Evolutionary conservation across 2,113 vertebrate genomes (phyloP).

Genomic region (Thymallus thymallus): DNA sequence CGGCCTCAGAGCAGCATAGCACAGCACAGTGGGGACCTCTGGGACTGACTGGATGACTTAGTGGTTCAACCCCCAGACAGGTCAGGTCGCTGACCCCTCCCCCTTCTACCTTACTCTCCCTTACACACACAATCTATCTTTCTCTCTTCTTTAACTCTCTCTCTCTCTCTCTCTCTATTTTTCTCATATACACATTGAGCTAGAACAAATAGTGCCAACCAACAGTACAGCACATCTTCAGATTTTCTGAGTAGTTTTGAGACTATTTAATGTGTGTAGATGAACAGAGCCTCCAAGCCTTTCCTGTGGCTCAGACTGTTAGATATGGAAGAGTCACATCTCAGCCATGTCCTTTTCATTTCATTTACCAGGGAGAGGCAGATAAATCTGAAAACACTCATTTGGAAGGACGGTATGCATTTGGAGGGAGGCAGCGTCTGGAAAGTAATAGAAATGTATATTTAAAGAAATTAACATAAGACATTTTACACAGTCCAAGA

Average conservation of each 20-base stretch:
- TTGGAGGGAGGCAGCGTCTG: constrained; percentile 23
- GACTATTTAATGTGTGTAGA: constrained; percentile 50
- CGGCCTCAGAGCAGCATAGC: constrained; percentile 34
- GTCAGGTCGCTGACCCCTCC: constrained; percentile 49
- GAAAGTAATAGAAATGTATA: constrained; percentile 64
- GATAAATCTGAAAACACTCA: constrained; percentile 66
- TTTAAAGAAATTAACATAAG: constrained; percentile 70
- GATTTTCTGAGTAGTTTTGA: constrained; percentile 32
- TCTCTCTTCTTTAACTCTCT: constrained; percentile 6
- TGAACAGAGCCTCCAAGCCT: constrained; percentile 53
- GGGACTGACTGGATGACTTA: constrained; percentile 62
- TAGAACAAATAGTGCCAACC: constrained; percentile 24
- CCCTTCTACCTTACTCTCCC: neutral
- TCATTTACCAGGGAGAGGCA: constrained; percentile 40
- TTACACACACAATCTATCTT: neutral
- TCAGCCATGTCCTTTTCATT: constrained; percentile 56
- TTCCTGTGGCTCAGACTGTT: constrained; percentile 56
- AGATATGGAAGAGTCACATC: constrained; percentile 51
- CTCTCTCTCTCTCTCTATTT: constrained; percentile 8
- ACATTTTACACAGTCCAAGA: constrained; percentile 70
- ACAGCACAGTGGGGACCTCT: constrained; percentile 42
- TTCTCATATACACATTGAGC: neutral
- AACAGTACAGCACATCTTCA: constrained; percentile 26
- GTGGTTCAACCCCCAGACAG: constrained; percentile 54
- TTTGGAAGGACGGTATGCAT: constrained; percentile 48